Conservation (phyloP, 2,888 invertebrate genomes). For the Noctua fimbriata region DNA sequence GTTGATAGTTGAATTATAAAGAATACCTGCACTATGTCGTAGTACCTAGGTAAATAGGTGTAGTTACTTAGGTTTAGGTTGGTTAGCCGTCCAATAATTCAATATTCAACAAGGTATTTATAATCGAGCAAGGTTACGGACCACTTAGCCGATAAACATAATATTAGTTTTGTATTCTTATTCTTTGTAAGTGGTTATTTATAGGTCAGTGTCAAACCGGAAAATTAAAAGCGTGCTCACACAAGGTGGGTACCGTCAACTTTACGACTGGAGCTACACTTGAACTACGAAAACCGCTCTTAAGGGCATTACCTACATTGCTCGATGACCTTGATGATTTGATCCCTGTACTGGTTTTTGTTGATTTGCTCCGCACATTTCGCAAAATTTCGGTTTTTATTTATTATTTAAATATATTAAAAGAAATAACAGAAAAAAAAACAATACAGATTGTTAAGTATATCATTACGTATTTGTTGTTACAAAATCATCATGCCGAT, state of each 20-base stretch:
- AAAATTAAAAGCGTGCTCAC: neutral
- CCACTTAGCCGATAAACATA: neutral
- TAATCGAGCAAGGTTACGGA: slow-evolving; percentile 8
- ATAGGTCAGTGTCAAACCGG: slow-evolving; percentile 12
- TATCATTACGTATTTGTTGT: too few species aligned
- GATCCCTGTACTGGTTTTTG: too few species aligned
- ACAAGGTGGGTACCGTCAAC: neutral
- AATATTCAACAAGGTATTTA: neutral
- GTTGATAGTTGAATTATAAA: neutral
- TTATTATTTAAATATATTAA: too few species aligned
- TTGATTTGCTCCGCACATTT: too few species aligned
- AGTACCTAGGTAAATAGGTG: neutral
- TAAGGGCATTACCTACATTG: too few species aligned
- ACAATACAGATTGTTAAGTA: too few species aligned
- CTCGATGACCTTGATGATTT: too few species aligned
- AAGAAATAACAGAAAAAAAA: too few species aligned
- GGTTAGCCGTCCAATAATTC: neutral
- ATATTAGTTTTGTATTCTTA: slow-evolving; percentile 5
- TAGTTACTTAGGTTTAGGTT: neutral
- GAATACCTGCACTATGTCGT: neutral
- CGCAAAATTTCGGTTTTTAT: too few species aligned
- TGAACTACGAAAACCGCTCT: neutral
- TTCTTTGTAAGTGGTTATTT: slow-evolving; percentile 8
- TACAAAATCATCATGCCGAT: too few species aligned
- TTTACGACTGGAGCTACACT: neutral